phyloP scores from a whole-genome alignment of 1,140 invertebrate genomes.

The Caerostris extrusa region DNA sequence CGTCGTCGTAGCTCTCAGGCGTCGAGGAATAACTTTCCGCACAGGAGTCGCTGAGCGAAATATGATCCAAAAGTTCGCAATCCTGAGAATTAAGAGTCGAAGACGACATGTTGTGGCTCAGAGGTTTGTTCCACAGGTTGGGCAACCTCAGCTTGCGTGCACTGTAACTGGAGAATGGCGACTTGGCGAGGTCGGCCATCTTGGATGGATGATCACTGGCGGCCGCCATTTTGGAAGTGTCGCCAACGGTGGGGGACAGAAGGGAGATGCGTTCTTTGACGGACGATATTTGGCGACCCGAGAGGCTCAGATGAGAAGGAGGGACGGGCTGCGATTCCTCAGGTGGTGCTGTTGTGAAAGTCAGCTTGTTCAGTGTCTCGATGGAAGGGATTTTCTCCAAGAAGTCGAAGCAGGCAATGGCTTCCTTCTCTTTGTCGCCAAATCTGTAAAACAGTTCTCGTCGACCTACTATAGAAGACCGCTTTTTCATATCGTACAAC shows the following conservation, averaged over 20 bases:
- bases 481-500: slow-evolving; percentile 76
- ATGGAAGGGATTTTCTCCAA: slow-evolving; percentile 86
- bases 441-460: slow-evolving; percentile 89
- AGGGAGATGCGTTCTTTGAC: slow-evolving; percentile 73
- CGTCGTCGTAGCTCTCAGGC: slow-evolving; percentile 74
- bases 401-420: slow-evolving; percentile 90
- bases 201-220: background rate
- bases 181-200: slow-evolving; percentile 22
- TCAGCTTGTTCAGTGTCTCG: slow-evolving; percentile 78
- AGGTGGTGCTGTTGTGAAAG: background rate
- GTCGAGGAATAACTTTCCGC: slow-evolving; percentile 81
- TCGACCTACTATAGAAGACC: slow-evolving; percentile 88
- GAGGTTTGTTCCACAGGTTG: slow-evolving; percentile 70
- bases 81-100: slow-evolving; percentile 77
- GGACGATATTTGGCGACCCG: slow-evolving; percentile 65
- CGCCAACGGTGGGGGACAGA: background rate
- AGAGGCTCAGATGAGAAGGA: slow-evolving; percentile 45
- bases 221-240: slow-evolving; percentile 30
- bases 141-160: slow-evolving; percentile 14
- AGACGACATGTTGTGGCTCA: slow-evolving; percentile 71
- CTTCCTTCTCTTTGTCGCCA: slow-evolving; percentile 89
- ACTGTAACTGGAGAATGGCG: slow-evolving; percentile 68
- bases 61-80: slow-evolving; percentile 79
- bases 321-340: background rate
- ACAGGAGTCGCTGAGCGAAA: slow-evolving; percentile 81